These are phyloP conservation scores for Ctenomys sociabilis DNA, from an alignment of 2,113 vertebrate genomes.

Conservation along the genomic window DNA sequence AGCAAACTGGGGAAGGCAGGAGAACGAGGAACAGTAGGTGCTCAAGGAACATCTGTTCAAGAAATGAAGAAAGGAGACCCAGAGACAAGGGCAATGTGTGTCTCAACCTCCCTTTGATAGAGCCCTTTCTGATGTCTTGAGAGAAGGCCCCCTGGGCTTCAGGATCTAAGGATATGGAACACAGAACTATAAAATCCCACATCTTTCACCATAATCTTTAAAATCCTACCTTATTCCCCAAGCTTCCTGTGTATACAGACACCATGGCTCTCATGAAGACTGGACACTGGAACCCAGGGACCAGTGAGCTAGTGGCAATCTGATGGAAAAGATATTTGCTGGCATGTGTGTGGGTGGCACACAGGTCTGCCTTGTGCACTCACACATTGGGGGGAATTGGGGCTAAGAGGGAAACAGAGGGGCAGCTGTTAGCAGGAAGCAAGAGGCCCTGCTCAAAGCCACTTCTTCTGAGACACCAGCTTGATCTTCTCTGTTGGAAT, in stretches of 20 bases:
- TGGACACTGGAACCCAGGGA: neutral
- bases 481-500: neutral
- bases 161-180: neutral
- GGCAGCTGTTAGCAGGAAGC: neutral
- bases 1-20: rapidly evolving
- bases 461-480: neutral
- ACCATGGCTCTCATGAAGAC: neutral
- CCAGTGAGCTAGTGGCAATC: too few species aligned
- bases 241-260: neutral
- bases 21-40: neutral
- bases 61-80: too few species aligned
- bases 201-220: neutral
- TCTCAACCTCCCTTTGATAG: neutral
- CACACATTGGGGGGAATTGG: rapidly evolving
- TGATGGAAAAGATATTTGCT: neutral
- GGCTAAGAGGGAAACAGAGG: neutral
- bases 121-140: neutral
- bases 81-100: neutral
- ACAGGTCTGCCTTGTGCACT: neutral
- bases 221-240: neutral
- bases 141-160: neutral
- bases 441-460: neutral
- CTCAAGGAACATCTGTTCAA: neutral
- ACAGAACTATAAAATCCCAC: neutral
- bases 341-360: neutral